These are phyloP conservation scores for Oedothorax gibbosus DNA, from an alignment of 1,140 invertebrate genomes.

Conservation along the genomic window DNA sequence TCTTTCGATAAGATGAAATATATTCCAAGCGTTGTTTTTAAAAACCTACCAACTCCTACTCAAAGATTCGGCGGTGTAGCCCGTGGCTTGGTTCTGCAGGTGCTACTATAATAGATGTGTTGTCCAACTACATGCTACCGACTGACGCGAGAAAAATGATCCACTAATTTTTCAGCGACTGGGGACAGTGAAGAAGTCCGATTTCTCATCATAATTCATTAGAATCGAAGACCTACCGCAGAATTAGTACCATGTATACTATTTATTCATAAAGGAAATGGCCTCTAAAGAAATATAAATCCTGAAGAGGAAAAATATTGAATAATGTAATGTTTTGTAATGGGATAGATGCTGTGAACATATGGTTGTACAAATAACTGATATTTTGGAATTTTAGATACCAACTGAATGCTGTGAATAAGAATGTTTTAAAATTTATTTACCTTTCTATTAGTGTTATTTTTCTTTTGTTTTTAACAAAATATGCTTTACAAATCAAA, in stretches of 20 bases:
- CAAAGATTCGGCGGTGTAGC: neutral
- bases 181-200: neutral
- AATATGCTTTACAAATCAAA: no score
- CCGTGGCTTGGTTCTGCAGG: slow-evolving; percentile 3
- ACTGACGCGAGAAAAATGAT: slow-evolving; percentile 16
- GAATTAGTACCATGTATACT: neutral
- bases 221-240: neutral
- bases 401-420: no score
- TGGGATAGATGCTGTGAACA: no score
- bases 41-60: neutral
- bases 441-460: no score
- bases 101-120: slow-evolving; percentile 34
- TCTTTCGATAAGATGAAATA: neutral
- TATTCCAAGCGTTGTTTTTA: neutral
- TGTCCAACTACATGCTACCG: neutral
- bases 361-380: no score
- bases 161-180: neutral
- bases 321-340: no score
- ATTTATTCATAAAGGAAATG: slow-evolving; percentile 1
- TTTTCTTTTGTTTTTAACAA: no score
- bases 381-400: no score
- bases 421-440: no score
- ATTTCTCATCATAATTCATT: neutral
- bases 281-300: neutral
- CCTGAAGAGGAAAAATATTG: neutral